These are phyloP conservation scores for Heliconius himera DNA, from an alignment of 1,140 invertebrate species.

Conservation along the genomic window DNA sequence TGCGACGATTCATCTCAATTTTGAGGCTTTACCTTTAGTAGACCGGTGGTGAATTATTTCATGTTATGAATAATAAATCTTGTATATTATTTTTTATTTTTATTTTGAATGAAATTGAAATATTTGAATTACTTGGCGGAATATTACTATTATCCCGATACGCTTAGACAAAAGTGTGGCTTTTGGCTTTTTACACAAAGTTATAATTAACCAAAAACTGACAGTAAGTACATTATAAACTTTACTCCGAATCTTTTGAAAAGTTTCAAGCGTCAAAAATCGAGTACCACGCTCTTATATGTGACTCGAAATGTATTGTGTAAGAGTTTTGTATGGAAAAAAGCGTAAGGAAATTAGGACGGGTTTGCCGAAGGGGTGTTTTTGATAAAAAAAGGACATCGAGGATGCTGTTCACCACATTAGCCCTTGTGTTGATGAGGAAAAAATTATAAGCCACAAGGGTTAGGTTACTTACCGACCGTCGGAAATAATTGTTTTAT, in stretches of 20 bases:
- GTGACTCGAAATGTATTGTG: slow-evolving; percentile 16
- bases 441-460: slow-evolving; percentile 21
- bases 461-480: slow-evolving; percentile 15
- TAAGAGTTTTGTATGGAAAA: slow-evolving; percentile 13
- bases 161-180: too few relatives aligned
- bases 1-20: too few relatives aligned
- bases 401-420: slow-evolving; percentile 24
- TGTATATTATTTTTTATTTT: too few relatives aligned
- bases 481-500: neutral
- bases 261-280: neutral
- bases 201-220: too few relatives aligned
- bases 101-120: too few relatives aligned
- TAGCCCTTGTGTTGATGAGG: slow-evolving; percentile 17
- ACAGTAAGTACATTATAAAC: neutral
- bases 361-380: slow-evolving; percentile 9
- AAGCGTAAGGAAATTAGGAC: slow-evolving; percentile 26
- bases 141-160: too few relatives aligned
- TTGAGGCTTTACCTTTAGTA: too few relatives aligned
- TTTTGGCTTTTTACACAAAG: too few relatives aligned
- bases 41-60: too few relatives aligned
- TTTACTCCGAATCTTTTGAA: neutral
- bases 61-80: too few relatives aligned
- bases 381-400: slow-evolving; percentile 23
- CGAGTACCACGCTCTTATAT: slow-evolving; percentile 3
- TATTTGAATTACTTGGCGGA: too few relatives aligned